Conservation (phyloP, 2,888 invertebrate species). For the Platynereis dumerilii region DNA sequence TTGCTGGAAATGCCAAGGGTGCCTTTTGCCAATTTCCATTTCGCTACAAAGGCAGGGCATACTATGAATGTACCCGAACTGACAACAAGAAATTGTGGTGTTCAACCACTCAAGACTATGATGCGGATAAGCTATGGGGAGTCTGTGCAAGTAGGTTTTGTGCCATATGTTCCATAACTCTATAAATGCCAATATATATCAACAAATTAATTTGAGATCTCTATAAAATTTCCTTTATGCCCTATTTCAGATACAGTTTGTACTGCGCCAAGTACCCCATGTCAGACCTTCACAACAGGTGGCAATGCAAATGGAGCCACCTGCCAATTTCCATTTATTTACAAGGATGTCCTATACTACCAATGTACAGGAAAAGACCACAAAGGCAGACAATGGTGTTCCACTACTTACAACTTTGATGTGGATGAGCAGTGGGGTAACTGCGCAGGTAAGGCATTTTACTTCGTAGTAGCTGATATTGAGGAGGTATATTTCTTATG, state of each 20-base stretch:
- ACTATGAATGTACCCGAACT: not conserved
- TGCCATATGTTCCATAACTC: no score
- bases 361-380: not conserved
- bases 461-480: no score
- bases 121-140: constrained; percentile 3
- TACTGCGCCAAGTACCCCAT: not conserved
- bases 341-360: not conserved
- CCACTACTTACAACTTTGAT: not conserved
- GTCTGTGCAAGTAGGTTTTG: not conserved
- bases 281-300: constrained; percentile 4
- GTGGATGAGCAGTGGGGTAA: not conserved
- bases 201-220: no score
- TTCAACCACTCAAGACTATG: constrained; percentile 20
- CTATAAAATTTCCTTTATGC: no score
- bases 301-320: constrained; percentile 9
- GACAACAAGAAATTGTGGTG: constrained; percentile 15
- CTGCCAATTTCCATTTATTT: constrained; percentile 3
- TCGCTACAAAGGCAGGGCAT: not conserved
- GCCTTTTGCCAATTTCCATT: constrained; percentile 6
- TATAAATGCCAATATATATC: no score
- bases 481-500: no score
- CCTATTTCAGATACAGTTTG: no score
- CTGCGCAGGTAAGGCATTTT: not conserved
- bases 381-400: constrained; percentile 2
- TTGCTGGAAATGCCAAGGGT: not conserved